Conservation (phyloP, 2,113 vertebrate genomes). For the human (Homo sapiens) region DNA sequence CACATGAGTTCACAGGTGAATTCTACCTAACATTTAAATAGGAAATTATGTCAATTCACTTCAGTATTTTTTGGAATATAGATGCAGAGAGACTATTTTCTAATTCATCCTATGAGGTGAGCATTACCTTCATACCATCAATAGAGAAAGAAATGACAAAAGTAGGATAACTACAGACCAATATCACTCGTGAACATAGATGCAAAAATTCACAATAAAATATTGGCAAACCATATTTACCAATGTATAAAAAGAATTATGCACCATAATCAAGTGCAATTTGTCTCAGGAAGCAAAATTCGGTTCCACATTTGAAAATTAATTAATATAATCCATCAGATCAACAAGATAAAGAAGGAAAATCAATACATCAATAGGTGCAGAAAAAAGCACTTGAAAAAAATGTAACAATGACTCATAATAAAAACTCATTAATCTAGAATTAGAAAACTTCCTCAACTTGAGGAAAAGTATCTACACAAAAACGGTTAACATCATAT, state of each 20-base stretch:
- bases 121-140: neutral
- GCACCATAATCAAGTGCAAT: neutral
- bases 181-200: neutral
- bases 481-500: neutral
- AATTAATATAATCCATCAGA: neutral
- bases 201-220: neutral
- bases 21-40: neutral
- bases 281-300: neutral
- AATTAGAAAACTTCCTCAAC: neutral
- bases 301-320: neutral
- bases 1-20: neutral
- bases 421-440: neutral
- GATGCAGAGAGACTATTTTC: neutral
- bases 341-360: neutral
- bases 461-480: neutral
- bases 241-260: neutral
- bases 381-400: neutral
- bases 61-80: neutral
- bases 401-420: neutral
- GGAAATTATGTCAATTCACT: neutral
- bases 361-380: neutral
- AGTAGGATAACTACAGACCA: neutral
- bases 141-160: neutral
- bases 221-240: neutral
- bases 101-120: neutral